Base-by-base conservation (phyloP, 2,888 invertebrate species). In the Orthosia gothica region DNA sequence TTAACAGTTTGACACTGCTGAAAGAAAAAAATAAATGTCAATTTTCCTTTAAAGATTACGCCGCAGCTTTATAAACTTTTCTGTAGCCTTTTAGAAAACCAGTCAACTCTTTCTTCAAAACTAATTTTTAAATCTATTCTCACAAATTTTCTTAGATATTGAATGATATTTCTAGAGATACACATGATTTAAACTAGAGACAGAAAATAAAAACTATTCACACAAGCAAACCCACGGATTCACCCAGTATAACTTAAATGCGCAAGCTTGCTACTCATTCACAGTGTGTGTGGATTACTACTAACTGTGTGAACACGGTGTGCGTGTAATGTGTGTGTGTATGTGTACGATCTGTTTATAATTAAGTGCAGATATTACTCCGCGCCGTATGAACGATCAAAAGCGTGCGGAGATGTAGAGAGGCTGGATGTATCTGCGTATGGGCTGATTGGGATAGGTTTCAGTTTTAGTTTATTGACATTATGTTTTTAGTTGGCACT, bases 351-450 rank as follows among this genome's bases (percentile, higher is more conserved):
- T 85, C 82, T 81, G 86, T 83, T 79, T 86, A 79, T 85, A 85
- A 85, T 86, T 85, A 73, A 77, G 85, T 64, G 72, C 80, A 79
- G 78, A 87, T 80, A 85, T 79, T 82, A 74, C 85, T 61, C 64
- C 67, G 55, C 80, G 71, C 78, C 79, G 84, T 79, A 76, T 79
- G 88, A 88, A 63, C 83, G 83, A 87, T 88, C 88, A 88, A 87
- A 87, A 83, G 85, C 54, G 70, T 70, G 18, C 79, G 1, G 12
- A 40, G 74, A 75, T 9, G 5, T 20, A 45, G 12, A 26, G 15
- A 18, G n/a, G 20, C 62, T 76, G 52, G 84, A 85, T 70, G 67
- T n/a, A 84, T 9, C 40, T 7, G 0, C 0, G 16, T 45, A 5
- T 26, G 26, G 26, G 26, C 26, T 32, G 32, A 7, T 32, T 32